These are phyloP conservation scores for Neoniphon sammara DNA, from an alignment of 2,797 vertebrate species.

Conservation along the genomic window DNA sequence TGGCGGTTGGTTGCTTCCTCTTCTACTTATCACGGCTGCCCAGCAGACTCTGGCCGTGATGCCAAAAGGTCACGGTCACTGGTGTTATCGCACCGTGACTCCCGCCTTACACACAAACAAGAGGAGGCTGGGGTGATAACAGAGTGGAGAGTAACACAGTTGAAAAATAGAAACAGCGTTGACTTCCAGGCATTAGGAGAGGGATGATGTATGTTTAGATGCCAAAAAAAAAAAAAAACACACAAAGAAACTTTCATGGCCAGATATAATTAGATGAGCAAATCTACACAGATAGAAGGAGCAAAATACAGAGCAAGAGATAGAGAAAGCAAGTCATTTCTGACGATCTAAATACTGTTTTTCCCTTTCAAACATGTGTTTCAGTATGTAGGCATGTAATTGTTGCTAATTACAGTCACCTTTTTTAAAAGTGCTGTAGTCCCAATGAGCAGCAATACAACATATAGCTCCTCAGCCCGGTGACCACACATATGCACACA, in stretches of 20 bases:
- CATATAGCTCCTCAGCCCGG: no score
- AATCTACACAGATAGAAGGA: conserved; percentile 2
- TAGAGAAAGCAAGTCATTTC: no score
- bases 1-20: conserved; percentile 76
- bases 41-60: conserved; percentile 67
- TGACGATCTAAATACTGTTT: no score
- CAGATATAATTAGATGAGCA: conserved; percentile 50
- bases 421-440: no score
- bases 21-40: conserved; percentile 77
- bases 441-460: no score
- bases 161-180: conserved; percentile 73
- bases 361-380: no score
- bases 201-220: conserved; percentile 52
- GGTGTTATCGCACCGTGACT: conserved; percentile 69
- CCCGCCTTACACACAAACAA: conserved; percentile 72
- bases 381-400: no score
- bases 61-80: conserved; percentile 75
- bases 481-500: no score
- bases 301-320: not conserved
- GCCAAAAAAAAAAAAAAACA: conserved; percentile 39
- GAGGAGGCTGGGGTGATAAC: conserved; percentile 74
- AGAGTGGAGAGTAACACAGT: conserved; percentile 55
- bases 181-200: conserved; percentile 69
- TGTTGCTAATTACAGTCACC: no score
- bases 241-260: conserved; percentile 33